Evolutionary conservation across 2,797 vertebrate genomes (phyloP).

Genomic region (Kryptolebias ocellatus): DNA sequence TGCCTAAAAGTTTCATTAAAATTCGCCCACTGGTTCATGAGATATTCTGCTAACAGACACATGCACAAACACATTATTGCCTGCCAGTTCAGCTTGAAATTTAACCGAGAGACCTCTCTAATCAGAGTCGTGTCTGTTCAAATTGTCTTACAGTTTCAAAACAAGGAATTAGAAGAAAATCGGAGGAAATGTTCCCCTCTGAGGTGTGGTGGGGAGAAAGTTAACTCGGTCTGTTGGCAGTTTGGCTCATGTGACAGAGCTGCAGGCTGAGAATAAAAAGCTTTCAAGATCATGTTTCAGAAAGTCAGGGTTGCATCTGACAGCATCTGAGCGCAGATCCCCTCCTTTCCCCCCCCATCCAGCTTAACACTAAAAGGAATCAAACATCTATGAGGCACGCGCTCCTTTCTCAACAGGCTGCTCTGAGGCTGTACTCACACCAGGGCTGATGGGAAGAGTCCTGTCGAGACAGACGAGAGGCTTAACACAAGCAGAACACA

Average conservation of each 20-base stretch:
- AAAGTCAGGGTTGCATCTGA: conserved; percentile 28
- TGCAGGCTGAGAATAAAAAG: conserved; percentile 32
- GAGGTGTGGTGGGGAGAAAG: conserved; percentile 19
- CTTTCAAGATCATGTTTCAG: conserved; percentile 39
- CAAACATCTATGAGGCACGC: not conserved
- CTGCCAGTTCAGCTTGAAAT: too few relatives aligned
- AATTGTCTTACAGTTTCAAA: too few relatives aligned
- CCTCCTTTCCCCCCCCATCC: not conserved
- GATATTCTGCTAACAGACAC: too few relatives aligned
- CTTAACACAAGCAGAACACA: conserved; percentile 69
- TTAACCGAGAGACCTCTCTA: too few relatives aligned
- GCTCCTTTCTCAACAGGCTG: conserved; percentile 49
- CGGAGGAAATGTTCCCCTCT: not conserved
- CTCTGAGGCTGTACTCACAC: conserved; percentile 72
- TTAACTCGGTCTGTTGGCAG: conserved; percentile 41
- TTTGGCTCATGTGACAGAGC: conserved; percentile 41
- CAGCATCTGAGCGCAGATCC: not conserved
- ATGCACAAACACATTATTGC: too few relatives aligned
- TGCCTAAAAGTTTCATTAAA: too few relatives aligned
- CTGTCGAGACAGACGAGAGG: conserved; percentile 63
- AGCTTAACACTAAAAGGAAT: too few relatives aligned
- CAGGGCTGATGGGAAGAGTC: conserved; percentile 71
- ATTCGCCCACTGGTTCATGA: too few relatives aligned
- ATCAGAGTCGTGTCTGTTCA: too few relatives aligned
- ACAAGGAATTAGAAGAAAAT: too few relatives aligned